phyloP scores from a whole-genome alignment of 64 coral and sea anemone genomes.

The Orbicella faveolata region DNA sequence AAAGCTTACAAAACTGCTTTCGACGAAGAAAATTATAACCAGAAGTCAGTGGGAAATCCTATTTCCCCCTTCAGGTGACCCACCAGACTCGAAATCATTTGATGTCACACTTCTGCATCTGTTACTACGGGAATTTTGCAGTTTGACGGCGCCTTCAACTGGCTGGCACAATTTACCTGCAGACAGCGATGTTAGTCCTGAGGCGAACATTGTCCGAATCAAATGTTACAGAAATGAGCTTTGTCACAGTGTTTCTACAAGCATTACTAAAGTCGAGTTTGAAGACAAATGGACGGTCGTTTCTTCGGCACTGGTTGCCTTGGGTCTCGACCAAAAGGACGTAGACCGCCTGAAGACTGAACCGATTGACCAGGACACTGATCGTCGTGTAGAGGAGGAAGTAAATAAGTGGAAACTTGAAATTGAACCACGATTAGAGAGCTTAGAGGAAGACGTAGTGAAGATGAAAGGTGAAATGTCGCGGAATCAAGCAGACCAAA shows the following conservation, averaged over 20 bases:
- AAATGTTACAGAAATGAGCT: conserved; percentile 50
- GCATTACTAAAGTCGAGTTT: conserved; percentile 23
- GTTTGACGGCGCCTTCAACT: conserved; percentile 17
- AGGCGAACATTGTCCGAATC: conserved; percentile 50
- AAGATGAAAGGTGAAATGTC: neutral
- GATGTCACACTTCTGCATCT: conserved; percentile 47
- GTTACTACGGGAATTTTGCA: conserved; percentile 33
- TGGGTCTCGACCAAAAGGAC: conserved; percentile 33
- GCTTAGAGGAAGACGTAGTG: neutral
- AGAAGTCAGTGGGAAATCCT: conserved; percentile 30
- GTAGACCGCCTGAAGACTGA: conserved; percentile 44
- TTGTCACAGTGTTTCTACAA: conserved; percentile 35
- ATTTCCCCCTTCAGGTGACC: conserved; percentile 24
- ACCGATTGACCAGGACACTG: conserved; percentile 5
- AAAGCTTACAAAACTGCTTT: neutral
- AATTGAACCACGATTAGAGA: neutral
- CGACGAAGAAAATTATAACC: neutral
- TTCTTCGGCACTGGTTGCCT: conserved; percentile 19
- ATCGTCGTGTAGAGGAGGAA: neutral
- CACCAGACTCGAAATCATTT: conserved; percentile 40
- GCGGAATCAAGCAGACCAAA: too few species aligned
- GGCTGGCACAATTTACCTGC: conserved; percentile 47
- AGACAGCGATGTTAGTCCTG: neutral
- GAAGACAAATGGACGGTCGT: conserved; percentile 42
- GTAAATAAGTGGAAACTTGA: neutral